Percentiles rank a stretch among this genome's conserved stretches.
phyloP scores from a whole-genome alignment of 2,113 vertebrate genomes.

The Sinocyclocheilus rhinocerous region DNA sequence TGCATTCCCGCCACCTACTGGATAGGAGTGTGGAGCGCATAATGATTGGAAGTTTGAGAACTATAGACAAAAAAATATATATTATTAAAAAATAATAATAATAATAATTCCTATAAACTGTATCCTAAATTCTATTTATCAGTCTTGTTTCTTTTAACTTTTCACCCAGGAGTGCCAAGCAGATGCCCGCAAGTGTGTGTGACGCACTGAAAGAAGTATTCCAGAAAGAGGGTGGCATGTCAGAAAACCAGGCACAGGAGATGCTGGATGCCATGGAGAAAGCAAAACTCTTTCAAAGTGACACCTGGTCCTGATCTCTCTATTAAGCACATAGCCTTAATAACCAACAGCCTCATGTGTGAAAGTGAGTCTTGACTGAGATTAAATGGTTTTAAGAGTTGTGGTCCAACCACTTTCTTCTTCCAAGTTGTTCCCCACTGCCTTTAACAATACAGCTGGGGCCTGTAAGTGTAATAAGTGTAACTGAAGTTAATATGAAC shows the following conservation, averaged over 20 bases:
- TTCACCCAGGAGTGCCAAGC: constrained; percentile 82
- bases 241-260: constrained; percentile 70
- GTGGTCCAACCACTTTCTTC: neutral
- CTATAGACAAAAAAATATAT: too few relatives aligned
- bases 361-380: neutral
- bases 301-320: constrained; percentile 88
- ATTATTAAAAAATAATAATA: too few relatives aligned
- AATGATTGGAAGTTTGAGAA: too few relatives aligned
- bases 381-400: neutral
- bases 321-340: neutral
- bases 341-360: neutral
- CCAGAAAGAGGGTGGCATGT: constrained; percentile 80
- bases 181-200: constrained; percentile 83
- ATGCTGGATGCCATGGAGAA: constrained; percentile 83
- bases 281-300: constrained; percentile 82
- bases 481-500: neutral
- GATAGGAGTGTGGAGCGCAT: too few relatives aligned
- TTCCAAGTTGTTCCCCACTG: neutral
- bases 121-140: too few relatives aligned
- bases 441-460: neutral
- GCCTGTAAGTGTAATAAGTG: neutral
- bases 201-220: constrained; percentile 79
- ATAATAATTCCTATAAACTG: too few relatives aligned
- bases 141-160: neutral
- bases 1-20: too few relatives aligned